These are phyloP conservation scores for Crotalus helleri DNA, from an alignment of 2,113 vertebrate genomes.

Conservation along the genomic window DNA sequence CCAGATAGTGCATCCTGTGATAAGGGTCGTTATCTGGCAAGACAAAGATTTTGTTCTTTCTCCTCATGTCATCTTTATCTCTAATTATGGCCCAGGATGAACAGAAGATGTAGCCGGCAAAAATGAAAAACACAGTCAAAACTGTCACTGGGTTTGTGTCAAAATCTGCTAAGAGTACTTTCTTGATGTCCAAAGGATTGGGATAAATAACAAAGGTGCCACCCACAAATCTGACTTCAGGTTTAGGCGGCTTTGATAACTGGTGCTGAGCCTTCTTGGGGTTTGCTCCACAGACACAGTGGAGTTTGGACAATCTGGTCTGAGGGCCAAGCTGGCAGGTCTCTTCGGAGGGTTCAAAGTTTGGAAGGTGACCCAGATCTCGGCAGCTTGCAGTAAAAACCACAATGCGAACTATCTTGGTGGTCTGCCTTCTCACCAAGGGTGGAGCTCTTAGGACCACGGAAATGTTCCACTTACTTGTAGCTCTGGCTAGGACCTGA, in stretches of 20 bases:
- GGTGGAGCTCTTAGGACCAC: conserved; percentile 42
- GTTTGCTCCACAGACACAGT: conserved; percentile 59
- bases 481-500: fast-evolving
- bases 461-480: background rate
- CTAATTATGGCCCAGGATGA: conserved; percentile 61
- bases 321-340: conserved; percentile 51
- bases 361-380: conserved; percentile 49
- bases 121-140: conserved; percentile 56
- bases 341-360: conserved; percentile 47
- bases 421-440: conserved; percentile 31
- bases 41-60: conserved; percentile 47
- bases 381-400: conserved; percentile 61
- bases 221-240: conserved; percentile 52
- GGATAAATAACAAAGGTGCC: conserved; percentile 61
- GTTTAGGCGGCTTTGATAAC: fast-evolving
- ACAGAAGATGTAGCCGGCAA: conserved; percentile 40
- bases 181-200: conserved; percentile 59
- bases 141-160: conserved; percentile 58
- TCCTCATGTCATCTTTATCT: conserved; percentile 54
- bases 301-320: conserved; percentile 55
- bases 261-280: fast-evolving
- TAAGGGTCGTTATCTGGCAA: conserved; percentile 69
- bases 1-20: conserved; percentile 57
- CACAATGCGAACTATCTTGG: conserved; percentile 46
- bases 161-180: conserved; percentile 38